Conservation (phyloP, 2,888 invertebrate genomes). For the Limnephilus marmoratus region DNA sequence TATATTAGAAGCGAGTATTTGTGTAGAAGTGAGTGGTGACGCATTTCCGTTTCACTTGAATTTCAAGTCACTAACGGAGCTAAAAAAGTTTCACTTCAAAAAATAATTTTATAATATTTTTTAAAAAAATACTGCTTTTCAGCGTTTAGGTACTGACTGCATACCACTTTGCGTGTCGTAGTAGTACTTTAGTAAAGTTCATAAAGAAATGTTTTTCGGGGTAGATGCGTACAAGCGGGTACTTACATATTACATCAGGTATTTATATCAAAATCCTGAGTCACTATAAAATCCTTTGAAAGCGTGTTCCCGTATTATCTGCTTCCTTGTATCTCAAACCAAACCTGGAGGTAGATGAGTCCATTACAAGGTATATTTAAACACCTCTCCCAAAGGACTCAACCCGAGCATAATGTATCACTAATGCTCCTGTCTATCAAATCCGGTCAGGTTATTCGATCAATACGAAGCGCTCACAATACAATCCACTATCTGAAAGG, state of each 20-base stretch:
- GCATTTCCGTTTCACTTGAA: too few species aligned
- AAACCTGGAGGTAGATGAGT: neutral
- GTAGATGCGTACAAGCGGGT: neutral
- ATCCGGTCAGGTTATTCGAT: slow-evolving; percentile 8
- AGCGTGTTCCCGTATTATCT: neutral
- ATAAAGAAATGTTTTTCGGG: neutral
- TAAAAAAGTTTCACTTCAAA: too few species aligned
- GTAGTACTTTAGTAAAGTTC: neutral
- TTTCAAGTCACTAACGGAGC: too few species aligned
- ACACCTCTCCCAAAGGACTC: slow-evolving; percentile 14
- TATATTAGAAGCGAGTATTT: too few species aligned
- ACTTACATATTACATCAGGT: neutral
- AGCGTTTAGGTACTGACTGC: too few species aligned
- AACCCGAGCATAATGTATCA: slow-evolving; percentile 49
- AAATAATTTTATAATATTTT: too few species aligned
- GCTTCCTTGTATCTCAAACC: neutral
- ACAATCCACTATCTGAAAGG: slow-evolving; percentile 32
- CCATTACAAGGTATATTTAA: slow-evolving; percentile 23
- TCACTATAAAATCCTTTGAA: neutral
- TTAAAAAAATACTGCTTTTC: too few species aligned
- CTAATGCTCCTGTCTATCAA: slow-evolving; percentile 56
- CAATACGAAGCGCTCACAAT: slow-evolving; percentile 24
- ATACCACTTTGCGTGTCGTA: neutral
- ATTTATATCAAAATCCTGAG: slow-evolving; percentile 5
- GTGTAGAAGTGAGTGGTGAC: too few species aligned